Evolutionary conservation across 2,113 vertebrate genomes (phyloP).

Genomic region (Aramus guarauna): DNA sequence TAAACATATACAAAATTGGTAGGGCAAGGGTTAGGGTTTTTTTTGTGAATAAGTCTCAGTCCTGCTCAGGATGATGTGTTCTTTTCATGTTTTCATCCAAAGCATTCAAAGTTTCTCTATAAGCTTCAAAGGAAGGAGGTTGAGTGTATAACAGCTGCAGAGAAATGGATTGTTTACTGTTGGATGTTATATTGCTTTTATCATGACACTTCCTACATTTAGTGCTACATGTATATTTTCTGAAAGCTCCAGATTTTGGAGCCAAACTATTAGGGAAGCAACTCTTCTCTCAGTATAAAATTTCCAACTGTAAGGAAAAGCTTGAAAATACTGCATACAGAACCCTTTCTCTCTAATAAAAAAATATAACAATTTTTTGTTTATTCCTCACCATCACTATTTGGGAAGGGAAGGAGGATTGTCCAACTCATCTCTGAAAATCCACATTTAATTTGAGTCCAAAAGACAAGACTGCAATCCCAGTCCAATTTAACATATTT

Average conservation of each 20-base stretch:
- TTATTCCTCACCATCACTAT: not conserved
- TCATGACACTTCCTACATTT: not conserved
- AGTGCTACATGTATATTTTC: not conserved
- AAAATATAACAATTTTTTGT: no score
- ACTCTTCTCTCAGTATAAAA: not conserved
- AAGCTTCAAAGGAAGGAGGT: not conserved
- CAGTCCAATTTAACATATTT: not conserved
- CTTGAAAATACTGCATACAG: not conserved
- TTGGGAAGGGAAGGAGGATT: not conserved
- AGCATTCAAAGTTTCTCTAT: not conserved
- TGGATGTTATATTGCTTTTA: not conserved
- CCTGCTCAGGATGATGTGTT: not conserved
- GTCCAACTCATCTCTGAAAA: not conserved
- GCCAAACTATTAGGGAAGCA: not conserved
- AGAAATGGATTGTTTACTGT: not conserved
- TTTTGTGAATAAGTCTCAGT: not conserved
- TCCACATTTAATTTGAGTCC: rapidly evolving
- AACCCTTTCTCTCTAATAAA: rapidly evolving
- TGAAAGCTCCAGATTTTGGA: not conserved
- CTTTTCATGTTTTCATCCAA: not conserved
- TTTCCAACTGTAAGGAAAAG: not conserved
- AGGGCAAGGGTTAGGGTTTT: not conserved
- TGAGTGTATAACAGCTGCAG: not conserved
- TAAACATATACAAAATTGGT: not conserved
- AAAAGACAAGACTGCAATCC: not conserved